Evolutionary conservation across 2,888 invertebrate species (phyloP), one percentile per base, ranked within the genome.

Genomic region (Poecilobothrus nobilitatus): DNA sequence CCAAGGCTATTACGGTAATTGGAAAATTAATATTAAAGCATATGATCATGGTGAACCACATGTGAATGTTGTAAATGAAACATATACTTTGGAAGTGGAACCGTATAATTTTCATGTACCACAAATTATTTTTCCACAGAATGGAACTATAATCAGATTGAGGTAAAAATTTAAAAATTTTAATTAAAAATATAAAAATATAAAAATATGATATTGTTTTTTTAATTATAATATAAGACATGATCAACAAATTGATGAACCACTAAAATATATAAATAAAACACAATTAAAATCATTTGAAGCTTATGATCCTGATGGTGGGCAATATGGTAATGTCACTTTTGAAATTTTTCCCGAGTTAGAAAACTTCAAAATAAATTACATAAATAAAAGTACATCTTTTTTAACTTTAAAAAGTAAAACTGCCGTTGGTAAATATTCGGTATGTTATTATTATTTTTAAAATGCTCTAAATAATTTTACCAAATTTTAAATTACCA

Each of bases 21-120:
- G 86, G 76, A 76, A 75, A 15, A 78, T 89, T 67, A 78, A 79
- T 70, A 82, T 89, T 62, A 79, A 87, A 86, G 85, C 86, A 0
- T 83, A 76, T 72, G 88, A 88, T 80, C 83, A 84, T 73, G 88
- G 87, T 33, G 73, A 77, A 63, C 72, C 73, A 0, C 82, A 76
- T 34, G 2, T 4, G 3, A 77, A 78, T 73, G 73, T 74, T 0
- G 82, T 83, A 0, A 76, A 79, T 41, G 80, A 82, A 71, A 79
- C 75, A 5, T 86, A 86, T 76, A 74, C 81, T 67, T 74, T 87
- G 66, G 76, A 77, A 70, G 77, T 89, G 34, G 78, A 76, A 0
- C 87, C 87, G 1, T 86, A 81, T 78, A 89, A 89, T 79, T 89
- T 84, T 78, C 78, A 86, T 72, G 74, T 76, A 2, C 89, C 89